Percentiles rank a stretch among this genome's conserved stretches.
These are phyloP conservation scores for Lasioglossum calceatum DNA, from an alignment of 2,888 invertebrate genomes.

Conservation along the genomic window DNA sequence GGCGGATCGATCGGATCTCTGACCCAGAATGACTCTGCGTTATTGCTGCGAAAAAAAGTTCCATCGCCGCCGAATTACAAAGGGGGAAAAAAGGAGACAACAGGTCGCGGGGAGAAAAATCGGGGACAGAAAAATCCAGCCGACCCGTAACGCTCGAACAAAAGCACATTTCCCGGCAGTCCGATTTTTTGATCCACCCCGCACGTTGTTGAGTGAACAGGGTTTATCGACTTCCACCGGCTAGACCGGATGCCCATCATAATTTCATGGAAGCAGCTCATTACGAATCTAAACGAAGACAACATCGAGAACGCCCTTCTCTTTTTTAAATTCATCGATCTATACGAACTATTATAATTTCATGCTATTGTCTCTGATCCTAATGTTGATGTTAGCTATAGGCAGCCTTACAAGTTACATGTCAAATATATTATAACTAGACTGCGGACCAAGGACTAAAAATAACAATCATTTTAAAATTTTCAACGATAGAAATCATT, in stretches of 20 bases:
- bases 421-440: too few relatives aligned
- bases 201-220: neutral
- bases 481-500: too few relatives aligned
- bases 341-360: too few relatives aligned
- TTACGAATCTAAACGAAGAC: neutral
- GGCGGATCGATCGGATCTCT: constrained; percentile 19
- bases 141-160: constrained; percentile 10
- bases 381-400: too few relatives aligned
- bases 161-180: neutral
- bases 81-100: constrained; percentile 8
- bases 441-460: too few relatives aligned
- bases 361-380: too few relatives aligned
- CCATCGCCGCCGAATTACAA: constrained; percentile 8
- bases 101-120: neutral
- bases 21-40: constrained; percentile 16
- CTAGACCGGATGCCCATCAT: neutral
- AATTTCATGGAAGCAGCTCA: neutral
- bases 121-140: neutral
- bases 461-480: too few relatives aligned
- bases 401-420: too few relatives aligned
- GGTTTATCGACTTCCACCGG: neutral
- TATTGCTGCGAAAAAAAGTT: constrained; percentile 20
- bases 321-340: too few relatives aligned
- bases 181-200: constrained; percentile 33
- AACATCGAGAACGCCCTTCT: too few relatives aligned